Conservation (phyloP, 2,113 vertebrate genomes). For the Synchiropus splendidus region DNA sequence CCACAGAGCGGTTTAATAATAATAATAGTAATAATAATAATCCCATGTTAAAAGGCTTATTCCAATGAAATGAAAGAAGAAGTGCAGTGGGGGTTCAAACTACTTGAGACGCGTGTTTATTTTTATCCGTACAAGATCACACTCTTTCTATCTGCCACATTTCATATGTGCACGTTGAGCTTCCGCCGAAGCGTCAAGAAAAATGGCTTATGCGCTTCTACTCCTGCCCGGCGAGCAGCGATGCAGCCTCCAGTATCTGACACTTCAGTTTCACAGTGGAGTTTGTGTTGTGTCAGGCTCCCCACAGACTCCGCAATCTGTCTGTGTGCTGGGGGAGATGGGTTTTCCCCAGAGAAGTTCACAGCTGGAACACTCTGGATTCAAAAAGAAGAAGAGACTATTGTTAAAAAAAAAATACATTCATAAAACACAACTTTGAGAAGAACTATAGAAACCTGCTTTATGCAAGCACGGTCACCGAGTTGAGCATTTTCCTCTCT, state of each 20-base stretch:
- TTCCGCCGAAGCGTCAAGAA: constrained; percentile 25
- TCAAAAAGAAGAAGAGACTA: constrained; percentile 36
- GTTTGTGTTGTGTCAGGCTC: constrained; percentile 57
- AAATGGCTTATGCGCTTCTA: constrained; percentile 25
- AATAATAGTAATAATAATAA: too few relatives aligned
- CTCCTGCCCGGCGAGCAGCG: constrained; percentile 18
- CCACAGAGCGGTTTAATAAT: too few relatives aligned
- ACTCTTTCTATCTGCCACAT: constrained; percentile 13
- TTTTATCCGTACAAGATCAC: constrained; percentile 2
- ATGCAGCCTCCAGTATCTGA: constrained; percentile 42
- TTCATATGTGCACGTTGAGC: constrained; percentile 5
- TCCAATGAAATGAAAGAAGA: too few relatives aligned
- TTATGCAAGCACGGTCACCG: constrained; percentile 4
- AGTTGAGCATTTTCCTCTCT: constrained; percentile 1
- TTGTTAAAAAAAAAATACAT: too few relatives aligned
- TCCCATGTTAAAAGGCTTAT: too few relatives aligned
- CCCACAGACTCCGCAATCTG: constrained; percentile 52
- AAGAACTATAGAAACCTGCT: too few relatives aligned
- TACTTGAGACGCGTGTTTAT: not conserved
- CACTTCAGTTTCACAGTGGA: constrained; percentile 42
- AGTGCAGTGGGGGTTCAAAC: too few relatives aligned
- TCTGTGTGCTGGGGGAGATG: constrained; percentile 46
- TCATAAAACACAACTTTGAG: constrained; percentile 16
- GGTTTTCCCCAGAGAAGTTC: constrained; percentile 59
- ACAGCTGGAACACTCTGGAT: constrained; percentile 57